Base-by-base conservation (phyloP, 2,113 vertebrate species). In the Pitta sordida region DNA sequence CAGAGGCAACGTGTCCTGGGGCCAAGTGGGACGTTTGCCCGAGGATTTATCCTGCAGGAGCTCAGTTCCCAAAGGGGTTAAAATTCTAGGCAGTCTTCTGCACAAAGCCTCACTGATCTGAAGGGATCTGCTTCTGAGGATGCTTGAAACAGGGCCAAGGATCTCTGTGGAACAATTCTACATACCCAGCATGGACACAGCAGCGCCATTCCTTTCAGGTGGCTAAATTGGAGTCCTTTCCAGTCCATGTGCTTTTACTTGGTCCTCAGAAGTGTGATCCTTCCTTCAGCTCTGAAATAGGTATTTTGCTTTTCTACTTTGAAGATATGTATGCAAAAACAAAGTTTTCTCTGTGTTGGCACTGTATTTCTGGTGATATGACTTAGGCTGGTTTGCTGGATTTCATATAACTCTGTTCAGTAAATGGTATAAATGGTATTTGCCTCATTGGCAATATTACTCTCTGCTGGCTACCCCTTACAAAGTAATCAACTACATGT, bases 21-120 rank as follows among this genome's bases (percentile, higher is more conserved):
- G 94, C 91, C 89, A 91, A 24, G 55, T 94, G 86, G 87, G 91
- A 91, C 19, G 18, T 34, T 91, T 94, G 84, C 89, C 90, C 88
- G 75, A 76, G 59, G 67, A 77, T 94, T 94, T 95, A 91, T 87
- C 67, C 70, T 83, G 67, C 23, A 76, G 67, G 65, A 94, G 55
- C 63, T 88, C 52, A 26, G 87, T 82, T 91, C 78, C 71, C 48
- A 89, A 65, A 58, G 73, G 86, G 77, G 78, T 89, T 91, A 87
- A 89, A 82, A 82, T 83, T 92, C 70, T 71, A 92, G 55, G 89
- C 91, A 76, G 58, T 62, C 65, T 89, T 83, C 70, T 94, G 53
- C 78, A 89, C 84, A 95, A 89, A 95, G 92, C 63, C 39, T 71
- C 41, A 29, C 69, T 68, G 65, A 75, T 73, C 65, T 75, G 39